Conservation (phyloP, 2,888 invertebrate genomes). For the Patella ulyssiponensis region DNA sequence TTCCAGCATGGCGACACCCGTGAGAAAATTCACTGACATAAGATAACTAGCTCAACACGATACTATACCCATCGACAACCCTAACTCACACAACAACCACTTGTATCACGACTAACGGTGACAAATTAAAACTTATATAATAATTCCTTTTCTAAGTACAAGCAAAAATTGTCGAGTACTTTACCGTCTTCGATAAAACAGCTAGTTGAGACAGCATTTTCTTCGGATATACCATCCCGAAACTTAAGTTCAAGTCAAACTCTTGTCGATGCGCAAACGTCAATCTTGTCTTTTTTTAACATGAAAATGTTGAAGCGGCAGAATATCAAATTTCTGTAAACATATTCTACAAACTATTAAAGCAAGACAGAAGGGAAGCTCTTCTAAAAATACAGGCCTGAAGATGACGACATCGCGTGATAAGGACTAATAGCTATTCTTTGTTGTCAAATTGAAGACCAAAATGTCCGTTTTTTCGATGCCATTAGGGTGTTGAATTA, state of each 20-base stretch:
- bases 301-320: slow-evolving; percentile 10
- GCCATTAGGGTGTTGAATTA: no score
- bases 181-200: no score
- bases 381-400: neutral
- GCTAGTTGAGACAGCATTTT: no score
- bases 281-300: slow-evolving; percentile 12
- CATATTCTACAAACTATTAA: slow-evolving; percentile 9
- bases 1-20: neutral
- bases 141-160: no score
- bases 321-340: slow-evolving; percentile 11
- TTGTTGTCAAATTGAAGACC: neutral
- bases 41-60: no score
- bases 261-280: slow-evolving; percentile 12
- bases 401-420: slow-evolving; percentile 6
- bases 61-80: no score
- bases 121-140: no score
- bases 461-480: no score
- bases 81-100: no score
- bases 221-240: no score
- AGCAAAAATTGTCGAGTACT: no score
- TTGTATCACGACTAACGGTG: no score
- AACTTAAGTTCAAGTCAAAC: slow-evolving; percentile 1
- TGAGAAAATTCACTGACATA: neutral
- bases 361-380: slow-evolving; percentile 5
- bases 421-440: slow-evolving; percentile 2